Base-by-base conservation (phyloP, 2,888 invertebrate genomes). In the Chloroclystis v-ata region DNA sequence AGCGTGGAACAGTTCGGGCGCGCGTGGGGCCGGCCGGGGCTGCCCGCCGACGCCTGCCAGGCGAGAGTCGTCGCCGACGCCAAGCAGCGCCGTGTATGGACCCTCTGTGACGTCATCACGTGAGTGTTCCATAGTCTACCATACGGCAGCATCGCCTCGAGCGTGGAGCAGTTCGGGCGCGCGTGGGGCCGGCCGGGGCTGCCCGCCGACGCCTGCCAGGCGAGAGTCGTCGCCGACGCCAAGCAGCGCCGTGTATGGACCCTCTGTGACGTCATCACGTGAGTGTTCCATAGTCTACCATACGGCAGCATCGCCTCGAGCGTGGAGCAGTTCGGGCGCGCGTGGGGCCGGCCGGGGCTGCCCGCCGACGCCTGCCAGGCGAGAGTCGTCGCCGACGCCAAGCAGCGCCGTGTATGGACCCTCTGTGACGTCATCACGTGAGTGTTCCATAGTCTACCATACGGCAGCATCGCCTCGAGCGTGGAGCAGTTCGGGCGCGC, bases 401-500 rank as follows among this genome's bases (percentile, higher is more conserved):
- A 91, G 41, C 92, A 93, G 74, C 85, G 89, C 48, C 78, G 89
- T 46, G 93, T 93, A 0, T 90, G 91, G 89, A 86, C 90, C 29
- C 89, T 93, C 51, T 95, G 95, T 61, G 89, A 90, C 43, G 85
- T 89, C 39, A 90, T 94, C 47, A 91, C 89, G 91, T 93, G 65
- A 87, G 89, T 82, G 7, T 37, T 12, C 20, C 7, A 20, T n/a
- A 7, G 91, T 1, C 87, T 90, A 52, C 95, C 95, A 0, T 90
- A 91, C 69, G 95, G 95, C 0, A 69, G 65, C 0, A 65, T 87
- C 1, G 91, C 92, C 0, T 69, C 84, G 41, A 91, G 90, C 35
- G 92, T 92, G 0, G 89, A 89, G 14, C 92, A 93, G 58, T 96
- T 96, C 72, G 95, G 93, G 0, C 90, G 93, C 52, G 91, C 92